A percentile compares a stretch with the other conserved stretches of the same genome.
Conservation (phyloP, 2,888 invertebrate genomes). For the Xylota sylvarum region DNA sequence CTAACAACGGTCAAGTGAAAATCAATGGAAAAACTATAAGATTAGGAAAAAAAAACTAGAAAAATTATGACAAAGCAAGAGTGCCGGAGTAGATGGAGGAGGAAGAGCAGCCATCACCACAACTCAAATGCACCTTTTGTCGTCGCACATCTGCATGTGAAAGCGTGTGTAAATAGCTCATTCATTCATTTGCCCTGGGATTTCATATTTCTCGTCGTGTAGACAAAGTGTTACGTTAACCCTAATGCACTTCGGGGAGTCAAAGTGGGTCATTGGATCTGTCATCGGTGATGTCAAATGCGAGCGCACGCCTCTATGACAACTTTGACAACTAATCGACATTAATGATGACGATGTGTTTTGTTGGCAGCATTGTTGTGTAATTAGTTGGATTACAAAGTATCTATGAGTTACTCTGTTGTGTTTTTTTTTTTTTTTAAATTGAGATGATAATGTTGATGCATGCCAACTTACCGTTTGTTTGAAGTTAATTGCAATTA, state of each 20-base stretch:
- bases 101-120: neutral
- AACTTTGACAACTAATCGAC: conserved; percentile 52
- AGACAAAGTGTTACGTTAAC: conserved; percentile 63
- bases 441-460: conserved; percentile 20
- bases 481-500: conserved; percentile 54
- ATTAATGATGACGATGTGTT: conserved; percentile 43
- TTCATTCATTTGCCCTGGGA: conserved; percentile 54
- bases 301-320: conserved; percentile 54
- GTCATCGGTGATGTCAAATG: conserved; percentile 59
- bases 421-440: neutral
- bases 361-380: neutral
- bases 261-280: conserved; percentile 72
- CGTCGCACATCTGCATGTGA: conserved; percentile 31
- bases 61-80: conserved; percentile 33
- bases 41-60: neutral
- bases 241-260: conserved; percentile 59
- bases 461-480: conserved; percentile 66
- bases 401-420: neutral
- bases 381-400: neutral
- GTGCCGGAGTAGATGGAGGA: neutral
- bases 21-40: conserved; percentile 60
- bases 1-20: conserved; percentile 67
- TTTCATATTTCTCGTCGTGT: neutral
- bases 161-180: conserved; percentile 52
- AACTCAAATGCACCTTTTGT: conserved; percentile 27